Base-by-base conservation (phyloP, 35 echinoderm and acorn worm genomes). In the Apostichopus californicus region DNA sequence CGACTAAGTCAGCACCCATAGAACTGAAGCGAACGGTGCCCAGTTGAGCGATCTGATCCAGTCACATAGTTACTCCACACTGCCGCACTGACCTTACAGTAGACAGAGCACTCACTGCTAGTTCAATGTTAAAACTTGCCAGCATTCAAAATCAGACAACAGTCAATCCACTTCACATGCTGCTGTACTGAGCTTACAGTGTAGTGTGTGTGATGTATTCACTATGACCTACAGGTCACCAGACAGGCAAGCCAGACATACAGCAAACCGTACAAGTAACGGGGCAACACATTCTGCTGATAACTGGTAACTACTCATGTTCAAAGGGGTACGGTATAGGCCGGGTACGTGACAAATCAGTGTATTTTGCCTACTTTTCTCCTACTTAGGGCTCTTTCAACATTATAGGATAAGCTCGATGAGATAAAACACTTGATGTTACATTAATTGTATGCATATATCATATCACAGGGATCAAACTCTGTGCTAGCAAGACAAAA, bases 141-240 rank as follows among this genome's bases (percentile, higher is more conserved):
- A 20, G 71, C 71, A 75, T 75, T 75, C 6, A 75, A 75, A 75
- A 75, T 75, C 71, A 75, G 71, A 75, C 71, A 75, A 75, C 71
- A 22, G 71, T 14, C 20, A 22, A 75, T 75, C 71, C 20, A 18
- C 71, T 75, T 75, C 71, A 20, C 71, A 75, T 75, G 71, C 71
- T 73, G 15, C 71, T 75, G 17, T 5, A 18, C 17, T 22, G 17
- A 75, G 71, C 71, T 75, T 85, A 18, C 58, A 46, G 34, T 46
- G 34, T 46, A 46, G 55, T 85, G 81, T 85, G 81, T 85, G 81
- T 85, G 81, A 18, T 85, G 55, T 85, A 58, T 85, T 85, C 81
- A 85, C 17, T 85, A 85, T 55, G 81, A 85, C 81, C 81, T 85
- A 58, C 81, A 85, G 81, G 81, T 85, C 81, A 85, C 81, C 81